Conservation (phyloP, 92 coral and sea anemone genomes). For the Porites rus region DNA sequence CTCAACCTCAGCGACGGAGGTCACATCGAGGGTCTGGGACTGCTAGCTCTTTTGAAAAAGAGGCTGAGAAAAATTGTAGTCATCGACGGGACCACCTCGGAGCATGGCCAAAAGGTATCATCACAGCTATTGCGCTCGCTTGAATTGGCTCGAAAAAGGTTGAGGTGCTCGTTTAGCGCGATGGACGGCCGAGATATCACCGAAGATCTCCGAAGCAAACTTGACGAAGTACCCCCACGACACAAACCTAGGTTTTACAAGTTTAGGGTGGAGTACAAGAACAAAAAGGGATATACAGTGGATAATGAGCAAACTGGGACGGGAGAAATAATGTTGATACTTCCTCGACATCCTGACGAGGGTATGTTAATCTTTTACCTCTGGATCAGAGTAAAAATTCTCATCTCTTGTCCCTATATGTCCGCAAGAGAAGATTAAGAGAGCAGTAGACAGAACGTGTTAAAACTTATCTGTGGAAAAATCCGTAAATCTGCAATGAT, state of each 20-base stretch:
- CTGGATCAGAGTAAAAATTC: neutral
- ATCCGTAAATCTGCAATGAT: no score
- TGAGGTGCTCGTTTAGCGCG: slow-evolving; percentile 69
- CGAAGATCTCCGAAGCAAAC: slow-evolving; percentile 61
- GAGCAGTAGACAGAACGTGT: no score
- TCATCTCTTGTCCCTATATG: neutral
- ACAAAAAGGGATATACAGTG: slow-evolving; percentile 6
- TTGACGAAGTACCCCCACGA: slow-evolving; percentile 21
- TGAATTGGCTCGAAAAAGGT: slow-evolving; percentile 64
- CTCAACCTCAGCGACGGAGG: slow-evolving; percentile 76
- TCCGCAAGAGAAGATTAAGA: no score
- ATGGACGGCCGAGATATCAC: slow-evolving; percentile 63
- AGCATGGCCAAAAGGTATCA: neutral
- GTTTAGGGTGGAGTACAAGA: slow-evolving; percentile 63
- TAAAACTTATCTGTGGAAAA: no score
- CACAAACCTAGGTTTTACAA: slow-evolving; percentile 64
- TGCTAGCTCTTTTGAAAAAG: slow-evolving; percentile 62
- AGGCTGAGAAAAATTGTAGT: slow-evolving; percentile 51
- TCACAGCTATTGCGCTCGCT: slow-evolving; percentile 32
- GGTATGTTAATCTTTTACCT: slow-evolving; percentile 19
- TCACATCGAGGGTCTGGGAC: slow-evolving; percentile 69
- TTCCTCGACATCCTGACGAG: slow-evolving; percentile 67
- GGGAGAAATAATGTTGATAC: slow-evolving; percentile 49
- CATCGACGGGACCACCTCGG: slow-evolving; percentile 41
- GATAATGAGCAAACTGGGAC: slow-evolving; percentile 44